A percentile compares a stretch with the other conserved stretches of the same genome.
Evolutionary conservation across 2,113 vertebrate genomes (phyloP).

Genomic region (Symphodus melops): DNA sequence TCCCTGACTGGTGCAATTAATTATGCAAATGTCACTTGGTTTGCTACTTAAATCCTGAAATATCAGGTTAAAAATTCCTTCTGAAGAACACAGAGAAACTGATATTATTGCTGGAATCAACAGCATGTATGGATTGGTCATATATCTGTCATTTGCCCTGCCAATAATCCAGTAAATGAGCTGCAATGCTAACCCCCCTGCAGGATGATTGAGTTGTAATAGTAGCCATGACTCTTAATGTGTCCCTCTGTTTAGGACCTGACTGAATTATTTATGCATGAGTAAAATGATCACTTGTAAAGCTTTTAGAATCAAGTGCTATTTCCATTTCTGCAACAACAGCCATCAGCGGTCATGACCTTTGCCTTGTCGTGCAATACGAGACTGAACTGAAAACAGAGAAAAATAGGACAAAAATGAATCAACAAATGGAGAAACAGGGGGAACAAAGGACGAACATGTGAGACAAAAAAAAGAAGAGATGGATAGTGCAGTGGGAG

Average conservation of each 20-base stretch:
- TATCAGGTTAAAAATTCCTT: neutral
- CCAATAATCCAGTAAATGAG: constrained; percentile 55
- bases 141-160: constrained; percentile 40
- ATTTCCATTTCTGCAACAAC: constrained; percentile 56
- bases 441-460: constrained; percentile 2
- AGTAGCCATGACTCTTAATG: constrained; percentile 67
- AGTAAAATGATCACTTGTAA: constrained; percentile 71
- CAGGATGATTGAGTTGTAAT: constrained; percentile 68
- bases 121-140: constrained; percentile 1
- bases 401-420: constrained; percentile 9
- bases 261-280: constrained; percentile 74
- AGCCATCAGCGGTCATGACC: constrained; percentile 55
- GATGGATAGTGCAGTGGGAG: constrained; percentile 63
- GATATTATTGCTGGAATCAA: constrained; percentile 8
- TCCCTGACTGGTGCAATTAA: neutral
- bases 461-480: constrained; percentile 44
- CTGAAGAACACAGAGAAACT: neutral
- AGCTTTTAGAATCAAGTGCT: constrained; percentile 71
- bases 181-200: constrained; percentile 57
- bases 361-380: constrained; percentile 30
- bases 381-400: constrained; percentile 17
- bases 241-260: constrained; percentile 56
- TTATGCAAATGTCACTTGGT: neutral
- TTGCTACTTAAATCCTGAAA: neutral
- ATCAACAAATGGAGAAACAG: constrained; percentile 21